Evolutionary conservation across 2,797 vertebrate genomes (phyloP).

Genomic region (Buceros bicornis): DNA sequence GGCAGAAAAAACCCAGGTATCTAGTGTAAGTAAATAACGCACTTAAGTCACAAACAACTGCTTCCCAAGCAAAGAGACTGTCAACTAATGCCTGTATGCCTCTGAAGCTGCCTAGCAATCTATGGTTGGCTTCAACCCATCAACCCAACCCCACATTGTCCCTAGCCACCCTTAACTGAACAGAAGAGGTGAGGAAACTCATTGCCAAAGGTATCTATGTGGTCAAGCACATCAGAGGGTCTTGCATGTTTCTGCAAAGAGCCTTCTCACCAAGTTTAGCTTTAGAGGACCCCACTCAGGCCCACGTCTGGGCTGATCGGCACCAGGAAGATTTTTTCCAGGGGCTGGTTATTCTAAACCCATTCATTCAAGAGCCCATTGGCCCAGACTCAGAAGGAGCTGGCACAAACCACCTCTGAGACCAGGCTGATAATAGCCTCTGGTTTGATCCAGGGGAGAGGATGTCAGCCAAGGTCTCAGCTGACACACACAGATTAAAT

Average conservation of each 20-base stretch:
- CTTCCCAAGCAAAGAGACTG: neutral
- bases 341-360: neutral
- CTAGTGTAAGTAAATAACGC: neutral
- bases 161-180: neutral
- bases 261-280: neutral
- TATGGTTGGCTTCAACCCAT: neutral
- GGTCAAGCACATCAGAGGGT: accelerated
- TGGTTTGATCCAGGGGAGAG: neutral
- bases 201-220: neutral
- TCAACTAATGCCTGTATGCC: neutral
- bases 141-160: neutral
- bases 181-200: neutral
- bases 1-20: neutral
- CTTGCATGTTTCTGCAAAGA: neutral
- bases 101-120: neutral
- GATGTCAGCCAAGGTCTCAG: conserved; percentile 25
- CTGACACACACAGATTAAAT: neutral
- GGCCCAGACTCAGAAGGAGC: conserved; percentile 2
- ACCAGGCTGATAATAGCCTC: conserved; percentile 13
- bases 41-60: neutral
- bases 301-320: neutral
- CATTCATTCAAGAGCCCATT: conserved; percentile 5
- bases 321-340: neutral
- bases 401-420: neutral
- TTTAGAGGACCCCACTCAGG: neutral